Percentiles rank a stretch among this genome's conserved stretches.
Evolutionary conservation across 2,797 vertebrate genomes (phyloP).

Genomic region (Falco concolor): DNA sequence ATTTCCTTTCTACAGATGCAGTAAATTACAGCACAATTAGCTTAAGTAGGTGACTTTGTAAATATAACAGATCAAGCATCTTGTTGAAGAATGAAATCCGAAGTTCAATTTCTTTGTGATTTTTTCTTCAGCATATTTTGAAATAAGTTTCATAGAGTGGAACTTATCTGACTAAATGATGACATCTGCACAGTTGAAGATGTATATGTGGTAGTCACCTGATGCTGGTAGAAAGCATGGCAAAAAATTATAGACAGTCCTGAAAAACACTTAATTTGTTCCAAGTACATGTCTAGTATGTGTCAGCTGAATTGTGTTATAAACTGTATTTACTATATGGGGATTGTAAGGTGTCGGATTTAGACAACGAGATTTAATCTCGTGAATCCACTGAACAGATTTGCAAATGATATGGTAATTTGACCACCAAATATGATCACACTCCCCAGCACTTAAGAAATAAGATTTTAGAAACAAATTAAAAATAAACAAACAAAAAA

Average conservation of each 20-base stretch:
- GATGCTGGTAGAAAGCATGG: neutral
- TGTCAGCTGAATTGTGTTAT: neutral
- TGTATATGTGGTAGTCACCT: neutral
- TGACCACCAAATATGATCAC: neutral
- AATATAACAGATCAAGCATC: neutral
- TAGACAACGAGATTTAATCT: neutral
- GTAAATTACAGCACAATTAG: neutral
- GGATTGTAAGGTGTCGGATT: neutral
- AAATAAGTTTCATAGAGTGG: neutral
- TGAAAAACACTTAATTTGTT: neutral
- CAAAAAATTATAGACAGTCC: neutral
- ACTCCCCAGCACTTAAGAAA: neutral
- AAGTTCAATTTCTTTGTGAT: neutral
- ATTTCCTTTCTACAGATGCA: neutral
- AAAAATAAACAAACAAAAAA: neutral
- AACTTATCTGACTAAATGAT: neutral
- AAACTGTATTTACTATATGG: neutral
- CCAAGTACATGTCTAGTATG: neutral
- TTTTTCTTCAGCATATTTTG: neutral
- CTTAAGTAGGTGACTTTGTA: neutral
- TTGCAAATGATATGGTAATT: neutral
- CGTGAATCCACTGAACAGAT: neutral
- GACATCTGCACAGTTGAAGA: fast-evolving
- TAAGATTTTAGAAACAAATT: neutral
- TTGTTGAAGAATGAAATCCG: neutral